These are phyloP conservation scores for Scaptomyza reducta DNA, from an alignment of 2,888 invertebrate species.

Conservation along the genomic window DNA sequence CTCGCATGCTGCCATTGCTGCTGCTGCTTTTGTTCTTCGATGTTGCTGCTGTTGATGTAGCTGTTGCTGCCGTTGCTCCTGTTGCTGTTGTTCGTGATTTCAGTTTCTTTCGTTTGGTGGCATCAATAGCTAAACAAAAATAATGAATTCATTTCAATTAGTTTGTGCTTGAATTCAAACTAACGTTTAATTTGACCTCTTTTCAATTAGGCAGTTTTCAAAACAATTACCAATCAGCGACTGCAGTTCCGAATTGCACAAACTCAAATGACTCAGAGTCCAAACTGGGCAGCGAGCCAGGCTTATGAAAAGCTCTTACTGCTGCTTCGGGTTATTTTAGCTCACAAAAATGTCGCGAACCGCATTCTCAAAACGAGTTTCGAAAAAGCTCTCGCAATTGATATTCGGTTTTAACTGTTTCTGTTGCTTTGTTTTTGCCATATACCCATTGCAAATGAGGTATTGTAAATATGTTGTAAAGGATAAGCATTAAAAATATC, in stretches of 20 bases:
- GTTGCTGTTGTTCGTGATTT: slow-evolving; percentile 73
- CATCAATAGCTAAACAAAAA: slow-evolving; percentile 68
- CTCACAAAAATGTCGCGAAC: slow-evolving; percentile 62
- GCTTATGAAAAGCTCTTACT: slow-evolving; percentile 30
- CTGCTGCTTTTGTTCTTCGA: slow-evolving; percentile 45
- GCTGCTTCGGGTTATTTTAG: slow-evolving; percentile 50
- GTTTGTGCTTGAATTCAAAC: background rate
- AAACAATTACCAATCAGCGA: slow-evolving; percentile 32
- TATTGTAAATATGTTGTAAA: background rate
- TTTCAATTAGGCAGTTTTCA: background rate
- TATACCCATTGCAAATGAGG: slow-evolving; percentile 7
- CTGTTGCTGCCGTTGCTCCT: slow-evolving; percentile 37
- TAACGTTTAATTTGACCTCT: no score
- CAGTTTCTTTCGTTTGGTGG: slow-evolving; percentile 82
- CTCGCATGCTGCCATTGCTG: slow-evolving; percentile 46
- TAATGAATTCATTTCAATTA: slow-evolving; percentile 15
- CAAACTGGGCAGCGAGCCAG: slow-evolving; percentile 25
- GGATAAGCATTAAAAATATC: no score
- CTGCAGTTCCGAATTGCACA: slow-evolving; percentile 58
- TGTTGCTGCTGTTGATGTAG: slow-evolving; percentile 14
- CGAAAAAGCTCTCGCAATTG: slow-evolving; percentile 38
- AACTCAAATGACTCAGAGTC: slow-evolving; percentile 64
- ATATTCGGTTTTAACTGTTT: slow-evolving; percentile 32
- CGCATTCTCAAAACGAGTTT: slow-evolving; percentile 63
- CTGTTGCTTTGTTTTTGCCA: background rate